Percentiles rank a stretch among this genome's conserved stretches.
phyloP scores from a whole-genome alignment of 1,140 invertebrate species.

The Drosophila leontia region DNA sequence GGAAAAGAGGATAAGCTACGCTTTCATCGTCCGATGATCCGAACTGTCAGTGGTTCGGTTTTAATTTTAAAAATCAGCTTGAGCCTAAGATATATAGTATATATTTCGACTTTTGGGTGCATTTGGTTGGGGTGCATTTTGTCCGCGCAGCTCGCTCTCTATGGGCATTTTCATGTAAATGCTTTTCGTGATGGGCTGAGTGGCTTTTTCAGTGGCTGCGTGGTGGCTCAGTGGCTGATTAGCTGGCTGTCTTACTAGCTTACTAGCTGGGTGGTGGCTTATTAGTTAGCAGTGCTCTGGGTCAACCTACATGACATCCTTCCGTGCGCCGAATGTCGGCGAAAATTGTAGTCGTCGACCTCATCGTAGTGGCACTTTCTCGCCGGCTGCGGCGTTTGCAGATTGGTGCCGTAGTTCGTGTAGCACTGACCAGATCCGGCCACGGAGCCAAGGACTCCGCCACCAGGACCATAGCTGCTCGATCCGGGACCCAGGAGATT shows the following conservation, averaged over 20 bases:
- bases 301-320: conserved; percentile 83
- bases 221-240: conserved; percentile 28
- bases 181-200: conserved; percentile 59
- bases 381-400: conserved; percentile 82
- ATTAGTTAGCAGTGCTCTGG: conserved; percentile 26
- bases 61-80: conserved; percentile 40
- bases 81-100: conserved; percentile 30
- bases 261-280: conserved; percentile 31
- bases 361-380: conserved; percentile 84
- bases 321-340: conserved; percentile 84
- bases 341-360: conserved; percentile 78
- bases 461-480: conserved; percentile 50
- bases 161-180: conserved; percentile 75
- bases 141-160: conserved; percentile 55
- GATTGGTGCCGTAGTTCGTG: conserved; percentile 84
- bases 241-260: conserved; percentile 19
- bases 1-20: conserved; percentile 56
- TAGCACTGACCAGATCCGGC: conserved; percentile 71
- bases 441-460: conserved; percentile 24
- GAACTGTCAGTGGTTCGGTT: conserved; percentile 67
- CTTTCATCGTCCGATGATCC: conserved; percentile 35
- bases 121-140: conserved; percentile 35
- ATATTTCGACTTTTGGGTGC: conserved; percentile 16
- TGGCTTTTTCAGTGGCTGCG: conserved; percentile 36
- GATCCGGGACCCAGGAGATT: conserved; percentile 83